Conservation (phyloP, 2,888 invertebrate genomes). For the Phragmatobia fuliginosa region DNA sequence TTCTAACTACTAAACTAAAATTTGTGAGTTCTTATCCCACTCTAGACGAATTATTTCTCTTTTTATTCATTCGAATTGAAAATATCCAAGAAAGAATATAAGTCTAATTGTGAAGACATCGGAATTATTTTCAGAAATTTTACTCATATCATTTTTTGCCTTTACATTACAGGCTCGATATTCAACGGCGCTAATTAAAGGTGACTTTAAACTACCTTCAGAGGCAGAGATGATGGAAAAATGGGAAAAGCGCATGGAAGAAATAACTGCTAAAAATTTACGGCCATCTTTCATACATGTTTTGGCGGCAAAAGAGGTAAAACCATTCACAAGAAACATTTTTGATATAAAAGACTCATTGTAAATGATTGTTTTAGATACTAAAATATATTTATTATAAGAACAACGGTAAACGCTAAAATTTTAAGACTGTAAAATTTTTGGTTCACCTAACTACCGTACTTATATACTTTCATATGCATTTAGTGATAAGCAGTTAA, state of each 20-base stretch:
- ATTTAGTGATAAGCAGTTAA: no score
- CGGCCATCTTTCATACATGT: conserved; percentile 72
- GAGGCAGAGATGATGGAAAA: conserved; percentile 74
- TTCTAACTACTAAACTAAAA: not conserved
- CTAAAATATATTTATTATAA: not conserved
- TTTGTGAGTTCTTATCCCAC: not conserved
- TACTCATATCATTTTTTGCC: not conserved
- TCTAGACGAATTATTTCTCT: not conserved
- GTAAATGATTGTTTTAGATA: no score
- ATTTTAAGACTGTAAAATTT: no score
- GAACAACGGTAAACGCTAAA: no score
- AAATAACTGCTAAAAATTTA: conserved; percentile 59
- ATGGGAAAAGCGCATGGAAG: conserved; percentile 69
- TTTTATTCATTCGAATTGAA: not conserved
- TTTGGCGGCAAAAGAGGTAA: conserved; percentile 70
- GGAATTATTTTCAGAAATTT: not conserved
- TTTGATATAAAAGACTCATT: no score
- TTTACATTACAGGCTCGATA: conserved; percentile 71
- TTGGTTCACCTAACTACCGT: no score
- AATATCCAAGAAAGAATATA: no score
- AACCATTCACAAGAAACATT: not conserved
- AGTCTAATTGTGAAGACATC: not conserved
- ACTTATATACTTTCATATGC: no score
- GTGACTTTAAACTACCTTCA: conserved; percentile 75
- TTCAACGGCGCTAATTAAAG: conserved; percentile 70